Conservation (phyloP, 2,113 vertebrate genomes). For the Pao palembangensis region DNA sequence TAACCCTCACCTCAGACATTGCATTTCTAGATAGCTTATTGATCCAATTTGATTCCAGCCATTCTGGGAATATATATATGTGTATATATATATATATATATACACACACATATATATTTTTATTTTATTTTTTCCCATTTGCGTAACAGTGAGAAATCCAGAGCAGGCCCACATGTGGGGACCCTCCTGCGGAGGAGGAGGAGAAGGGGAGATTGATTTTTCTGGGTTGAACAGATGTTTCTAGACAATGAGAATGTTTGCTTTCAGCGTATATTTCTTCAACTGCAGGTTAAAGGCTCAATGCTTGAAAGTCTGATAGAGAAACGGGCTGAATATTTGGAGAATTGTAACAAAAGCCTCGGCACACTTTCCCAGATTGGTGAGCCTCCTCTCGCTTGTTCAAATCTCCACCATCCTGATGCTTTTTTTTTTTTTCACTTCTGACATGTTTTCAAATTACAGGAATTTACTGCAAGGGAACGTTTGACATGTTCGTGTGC, state of each 20-base stretch:
- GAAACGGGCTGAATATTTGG: slow-evolving; percentile 82
- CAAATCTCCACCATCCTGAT: not conserved
- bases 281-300: slow-evolving; percentile 78
- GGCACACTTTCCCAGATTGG: slow-evolving; percentile 57
- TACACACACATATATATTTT: too few relatives aligned
- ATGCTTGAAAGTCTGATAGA: slow-evolving; percentile 79
- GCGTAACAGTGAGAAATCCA: too few relatives aligned
- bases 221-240: too few relatives aligned
- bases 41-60: too few relatives aligned
- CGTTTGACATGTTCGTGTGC: slow-evolving; percentile 84
- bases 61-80: too few relatives aligned
- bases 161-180: too few relatives aligned
- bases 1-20: too few relatives aligned
- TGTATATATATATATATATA: too few relatives aligned
- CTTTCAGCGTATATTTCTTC: not conserved
- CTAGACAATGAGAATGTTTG: not conserved
- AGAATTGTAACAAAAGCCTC: slow-evolving; percentile 81
- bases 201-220: too few relatives aligned
- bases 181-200: too few relatives aligned
- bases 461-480: slow-evolving; percentile 87
- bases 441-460: slow-evolving; percentile 10
- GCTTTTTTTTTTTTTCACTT: not conserved
- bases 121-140: too few relatives aligned
- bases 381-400: slow-evolving; percentile 52
- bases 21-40: too few relatives aligned